Evolutionary conservation across 2,888 invertebrate genomes (phyloP).

Genomic region (Macrophya alboannulata): DNA sequence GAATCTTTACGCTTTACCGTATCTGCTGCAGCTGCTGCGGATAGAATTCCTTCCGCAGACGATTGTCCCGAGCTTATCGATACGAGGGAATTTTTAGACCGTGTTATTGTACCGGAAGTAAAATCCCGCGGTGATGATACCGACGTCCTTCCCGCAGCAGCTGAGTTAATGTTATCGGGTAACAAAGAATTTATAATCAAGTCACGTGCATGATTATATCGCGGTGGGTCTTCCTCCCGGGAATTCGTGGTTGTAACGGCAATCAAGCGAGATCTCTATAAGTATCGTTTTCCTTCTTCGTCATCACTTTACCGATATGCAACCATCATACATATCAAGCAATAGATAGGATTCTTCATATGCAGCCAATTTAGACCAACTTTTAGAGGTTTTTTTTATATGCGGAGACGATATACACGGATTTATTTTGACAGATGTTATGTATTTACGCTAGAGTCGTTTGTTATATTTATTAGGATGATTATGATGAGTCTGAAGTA

Average conservation of each 20-base stretch:
- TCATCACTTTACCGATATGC: slow-evolving; percentile 13
- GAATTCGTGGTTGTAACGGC: slow-evolving; percentile 48
- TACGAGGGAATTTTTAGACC: slow-evolving; percentile 3
- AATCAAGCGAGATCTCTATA: not conserved
- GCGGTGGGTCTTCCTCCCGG: slow-evolving; percentile 1
- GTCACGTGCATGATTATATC: slow-evolving; percentile 41
- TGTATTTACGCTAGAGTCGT: slow-evolving; percentile 18
- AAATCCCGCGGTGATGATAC: not conserved
- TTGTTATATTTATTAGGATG: not conserved
- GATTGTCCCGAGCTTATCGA: slow-evolving; percentile 13
- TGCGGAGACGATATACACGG: not conserved
- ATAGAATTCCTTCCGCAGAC: not conserved
- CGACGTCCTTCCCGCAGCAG: not conserved
- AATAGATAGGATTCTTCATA: not conserved
- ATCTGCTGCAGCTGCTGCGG: not conserved
- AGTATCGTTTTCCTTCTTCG: not conserved
- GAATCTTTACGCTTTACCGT: not conserved
- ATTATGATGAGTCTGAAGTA: slow-evolving; percentile 7
- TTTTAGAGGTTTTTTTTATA: slow-evolving; percentile 3
- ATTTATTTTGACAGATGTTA: slow-evolving; percentile 37
- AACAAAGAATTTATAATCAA: slow-evolving; percentile 16
- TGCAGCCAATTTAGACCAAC: not conserved
- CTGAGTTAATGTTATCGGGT: not conserved
- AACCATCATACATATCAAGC: not conserved
- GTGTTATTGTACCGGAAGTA: slow-evolving; percentile 25